Evolutionary conservation across 2,797 vertebrate species (phyloP).

Genomic region (Odontamblyopus lacepedii): DNA sequence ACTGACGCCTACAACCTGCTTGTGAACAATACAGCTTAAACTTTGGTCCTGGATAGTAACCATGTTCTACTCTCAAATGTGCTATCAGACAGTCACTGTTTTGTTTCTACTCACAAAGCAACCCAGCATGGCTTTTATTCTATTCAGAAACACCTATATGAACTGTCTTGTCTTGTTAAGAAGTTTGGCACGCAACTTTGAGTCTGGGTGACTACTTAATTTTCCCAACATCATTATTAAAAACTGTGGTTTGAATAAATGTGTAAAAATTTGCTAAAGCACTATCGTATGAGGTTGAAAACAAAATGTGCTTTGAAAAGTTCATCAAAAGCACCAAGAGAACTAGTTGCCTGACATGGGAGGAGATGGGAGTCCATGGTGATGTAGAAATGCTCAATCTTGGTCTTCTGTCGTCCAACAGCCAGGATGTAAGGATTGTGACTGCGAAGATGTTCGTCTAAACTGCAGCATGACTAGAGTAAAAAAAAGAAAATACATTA

Average conservation of each 20-base stretch:
- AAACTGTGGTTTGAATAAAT: constrained; percentile 43
- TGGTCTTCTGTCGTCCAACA: too few relatives aligned
- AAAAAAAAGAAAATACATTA: background rate
- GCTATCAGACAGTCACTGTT: background rate
- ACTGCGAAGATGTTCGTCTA: too few relatives aligned
- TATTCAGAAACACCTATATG: background rate
- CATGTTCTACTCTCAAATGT: constrained; percentile 15
- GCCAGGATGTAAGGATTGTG: too few relatives aligned
- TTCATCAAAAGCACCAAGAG: background rate
- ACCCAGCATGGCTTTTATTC: background rate
- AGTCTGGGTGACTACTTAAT: constrained; percentile 36
- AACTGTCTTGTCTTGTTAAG: constrained; percentile 2
- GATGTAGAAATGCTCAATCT: constrained; percentile 5
- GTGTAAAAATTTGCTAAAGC: constrained; percentile 27
- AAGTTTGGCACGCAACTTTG: constrained; percentile 1
- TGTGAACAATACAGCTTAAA: constrained; percentile 42
- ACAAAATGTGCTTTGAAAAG: constrained; percentile 25
- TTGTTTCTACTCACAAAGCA: background rate
- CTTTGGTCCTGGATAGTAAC: constrained; percentile 32
- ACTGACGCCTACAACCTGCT: constrained; percentile 34
- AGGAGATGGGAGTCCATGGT: background rate
- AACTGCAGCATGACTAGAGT: too few relatives aligned
- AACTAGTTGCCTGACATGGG: background rate
- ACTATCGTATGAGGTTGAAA: constrained; percentile 25
- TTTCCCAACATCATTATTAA: constrained; percentile 40